Percentiles rank a stretch among this genome's conserved stretches.
phyloP scores from a whole-genome alignment of 1,140 invertebrate species.

The Agrilus planipennis region DNA sequence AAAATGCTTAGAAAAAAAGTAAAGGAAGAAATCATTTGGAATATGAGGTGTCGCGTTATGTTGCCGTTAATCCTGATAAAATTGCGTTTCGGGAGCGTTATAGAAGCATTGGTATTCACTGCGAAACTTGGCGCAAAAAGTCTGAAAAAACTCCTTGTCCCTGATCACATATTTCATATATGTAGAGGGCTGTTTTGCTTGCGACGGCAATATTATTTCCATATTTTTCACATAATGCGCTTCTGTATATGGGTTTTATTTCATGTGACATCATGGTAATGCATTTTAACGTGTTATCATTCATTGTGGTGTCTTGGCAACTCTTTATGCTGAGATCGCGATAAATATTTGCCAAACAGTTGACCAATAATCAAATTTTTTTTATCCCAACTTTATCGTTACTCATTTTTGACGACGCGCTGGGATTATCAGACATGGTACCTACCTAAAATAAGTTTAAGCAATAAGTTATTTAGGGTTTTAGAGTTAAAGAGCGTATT shows the following conservation, averaged over 20 bases:
- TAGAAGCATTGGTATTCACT: slow-evolving; percentile 38
- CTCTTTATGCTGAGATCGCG: slow-evolving; percentile 26
- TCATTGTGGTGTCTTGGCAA: slow-evolving; percentile 41
- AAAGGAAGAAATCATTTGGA: not conserved
- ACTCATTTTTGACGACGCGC: too few species aligned
- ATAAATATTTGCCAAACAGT: slow-evolving; percentile 34
- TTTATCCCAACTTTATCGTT: too few species aligned
- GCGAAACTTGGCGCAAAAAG: slow-evolving; percentile 31
- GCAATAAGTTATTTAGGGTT: too few species aligned
- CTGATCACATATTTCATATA: slow-evolving; percentile 53
- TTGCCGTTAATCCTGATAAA: slow-evolving; percentile 16
- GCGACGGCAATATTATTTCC: slow-evolving; percentile 53
- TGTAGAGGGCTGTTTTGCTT: slow-evolving; percentile 53
- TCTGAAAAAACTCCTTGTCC: slow-evolving; percentile 37
- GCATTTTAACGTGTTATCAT: slow-evolving; percentile 54
- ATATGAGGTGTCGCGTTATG: slow-evolving; percentile 7
- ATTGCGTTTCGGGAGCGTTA: slow-evolving; percentile 22
- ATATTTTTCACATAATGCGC: slow-evolving; percentile 59
- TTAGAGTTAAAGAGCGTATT: too few species aligned
- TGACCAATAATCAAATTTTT: too few species aligned
- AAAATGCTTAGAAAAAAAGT: not conserved
- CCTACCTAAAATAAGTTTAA: too few species aligned
- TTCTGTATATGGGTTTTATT: slow-evolving; percentile 50
- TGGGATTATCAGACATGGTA: too few species aligned
- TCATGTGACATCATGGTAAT: slow-evolving; percentile 47